phyloP scores from a whole-genome alignment of 1,140 invertebrate genomes.

The Heliconius eleuchia region DNA sequence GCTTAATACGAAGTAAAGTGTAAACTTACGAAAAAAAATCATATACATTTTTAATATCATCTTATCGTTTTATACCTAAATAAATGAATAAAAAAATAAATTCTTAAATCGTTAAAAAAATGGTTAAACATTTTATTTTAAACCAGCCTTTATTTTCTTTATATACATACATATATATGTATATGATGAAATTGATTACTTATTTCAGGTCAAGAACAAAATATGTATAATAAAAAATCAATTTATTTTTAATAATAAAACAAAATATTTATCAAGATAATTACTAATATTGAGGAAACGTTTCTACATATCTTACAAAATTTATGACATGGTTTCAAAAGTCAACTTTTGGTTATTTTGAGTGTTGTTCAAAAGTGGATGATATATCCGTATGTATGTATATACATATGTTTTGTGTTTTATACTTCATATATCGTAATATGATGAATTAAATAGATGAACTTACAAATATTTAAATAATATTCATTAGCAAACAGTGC shows the following conservation, averaged over 20 bases:
- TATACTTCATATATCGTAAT: not conserved
- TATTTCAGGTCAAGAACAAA: not conserved
- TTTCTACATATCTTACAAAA: constrained; percentile 6
- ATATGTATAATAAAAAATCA: not conserved
- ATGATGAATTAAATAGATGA: not conserved
- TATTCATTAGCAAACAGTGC: too few species aligned
- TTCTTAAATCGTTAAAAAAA: not conserved
- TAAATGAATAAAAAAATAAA: not conserved
- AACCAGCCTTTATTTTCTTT: not conserved
- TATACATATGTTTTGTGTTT: too few species aligned
- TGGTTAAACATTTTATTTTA: not conserved
- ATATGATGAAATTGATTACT: not conserved
- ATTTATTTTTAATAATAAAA: not conserved
- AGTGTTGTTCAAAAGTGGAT: not conserved
- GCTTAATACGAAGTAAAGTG: not conserved
- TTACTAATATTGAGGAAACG: not conserved
- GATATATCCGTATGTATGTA: not conserved
- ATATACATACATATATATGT: too few species aligned
- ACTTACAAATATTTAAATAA: not conserved
- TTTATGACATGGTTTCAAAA: not conserved
- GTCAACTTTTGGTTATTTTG: not conserved
- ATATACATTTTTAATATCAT: not conserved
- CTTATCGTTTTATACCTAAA: not conserved
- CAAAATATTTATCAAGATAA: not conserved
- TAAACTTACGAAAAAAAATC: too few species aligned